Evolutionary conservation across 37 sponge, comb jelly and placozoan species (phyloP).

Genomic region (Hormiphora californensis): DNA sequence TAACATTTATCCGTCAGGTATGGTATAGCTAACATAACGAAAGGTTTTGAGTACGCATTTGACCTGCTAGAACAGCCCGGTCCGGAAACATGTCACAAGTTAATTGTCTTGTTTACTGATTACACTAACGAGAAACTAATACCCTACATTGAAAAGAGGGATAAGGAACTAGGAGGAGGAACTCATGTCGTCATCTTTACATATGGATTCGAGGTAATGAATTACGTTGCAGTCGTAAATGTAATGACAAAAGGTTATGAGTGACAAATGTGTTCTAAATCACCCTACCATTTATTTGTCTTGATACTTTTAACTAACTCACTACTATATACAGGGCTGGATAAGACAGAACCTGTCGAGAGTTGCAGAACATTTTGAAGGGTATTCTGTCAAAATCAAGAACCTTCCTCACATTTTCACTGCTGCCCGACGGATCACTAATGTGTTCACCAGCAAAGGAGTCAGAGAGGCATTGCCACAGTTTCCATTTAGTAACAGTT

Average conservation of each 20-base stretch:
- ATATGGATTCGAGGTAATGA: background rate
- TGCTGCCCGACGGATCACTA: background rate
- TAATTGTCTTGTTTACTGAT: conserved; percentile 13
- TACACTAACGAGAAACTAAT: background rate
- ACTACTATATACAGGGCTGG: background rate
- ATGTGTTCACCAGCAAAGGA: conserved; percentile 12
- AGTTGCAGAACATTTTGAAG: conserved; percentile 7
- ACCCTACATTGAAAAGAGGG: background rate
- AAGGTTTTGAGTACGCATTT: background rate
- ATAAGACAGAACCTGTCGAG: conserved; percentile 7
- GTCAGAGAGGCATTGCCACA: background rate
- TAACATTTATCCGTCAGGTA: background rate
- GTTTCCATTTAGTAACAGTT: background rate
- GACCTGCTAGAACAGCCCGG: background rate
- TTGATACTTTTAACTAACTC: too few relatives aligned
- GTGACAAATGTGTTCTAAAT: too few relatives aligned
- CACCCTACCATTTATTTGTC: too few relatives aligned
- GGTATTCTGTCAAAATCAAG: background rate
- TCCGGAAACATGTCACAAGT: background rate
- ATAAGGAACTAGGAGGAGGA: background rate
- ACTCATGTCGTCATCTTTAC: conserved; percentile 6
- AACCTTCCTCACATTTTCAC: background rate
- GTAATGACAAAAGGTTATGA: too few relatives aligned
- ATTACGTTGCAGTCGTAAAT: too few relatives aligned
- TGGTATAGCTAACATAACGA: background rate